phyloP scores from a whole-genome alignment of 1,140 invertebrate species.

The Oreohelix idahoensis region DNA sequence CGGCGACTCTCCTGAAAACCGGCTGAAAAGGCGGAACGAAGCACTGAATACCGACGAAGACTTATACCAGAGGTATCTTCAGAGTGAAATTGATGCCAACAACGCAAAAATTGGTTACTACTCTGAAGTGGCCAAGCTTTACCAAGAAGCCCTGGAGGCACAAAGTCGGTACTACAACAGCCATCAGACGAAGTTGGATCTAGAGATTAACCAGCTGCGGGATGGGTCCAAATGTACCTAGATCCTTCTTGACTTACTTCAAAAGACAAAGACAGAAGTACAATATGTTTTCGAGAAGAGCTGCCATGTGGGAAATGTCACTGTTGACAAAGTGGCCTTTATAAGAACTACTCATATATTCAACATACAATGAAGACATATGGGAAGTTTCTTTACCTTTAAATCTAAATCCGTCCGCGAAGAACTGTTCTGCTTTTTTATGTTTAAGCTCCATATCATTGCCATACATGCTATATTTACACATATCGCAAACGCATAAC shows the following conservation, averaged over 20 bases:
- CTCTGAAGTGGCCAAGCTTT: not conserved
- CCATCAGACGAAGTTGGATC: not conserved
- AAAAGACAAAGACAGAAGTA: too few relatives aligned
- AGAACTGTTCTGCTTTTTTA: not conserved
- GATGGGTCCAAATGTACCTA: not conserved
- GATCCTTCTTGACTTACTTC: not conserved
- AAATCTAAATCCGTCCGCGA: not conserved
- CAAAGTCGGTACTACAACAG: not conserved
- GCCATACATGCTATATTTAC: not conserved
- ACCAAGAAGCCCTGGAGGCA: not conserved
- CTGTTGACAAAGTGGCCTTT: too few relatives aligned
- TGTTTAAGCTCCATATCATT: not conserved
- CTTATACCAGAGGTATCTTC: constrained; percentile 1
- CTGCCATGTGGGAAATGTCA: too few relatives aligned
- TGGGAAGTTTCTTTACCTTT: not conserved
- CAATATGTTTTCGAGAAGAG: too few relatives aligned
- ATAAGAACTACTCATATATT: too few relatives aligned
- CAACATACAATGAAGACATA: not conserved
- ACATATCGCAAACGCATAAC: not conserved
- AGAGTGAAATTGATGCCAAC: constrained; percentile 19
- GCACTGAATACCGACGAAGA: not conserved
- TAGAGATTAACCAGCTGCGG: not conserved
- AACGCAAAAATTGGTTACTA: constrained; percentile 1
- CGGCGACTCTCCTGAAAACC: not conserved
- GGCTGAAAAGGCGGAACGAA: not conserved